These are phyloP conservation scores for Drosophila lutescens DNA, from an alignment of 2,888 invertebrate genomes.

Conservation along the genomic window DNA sequence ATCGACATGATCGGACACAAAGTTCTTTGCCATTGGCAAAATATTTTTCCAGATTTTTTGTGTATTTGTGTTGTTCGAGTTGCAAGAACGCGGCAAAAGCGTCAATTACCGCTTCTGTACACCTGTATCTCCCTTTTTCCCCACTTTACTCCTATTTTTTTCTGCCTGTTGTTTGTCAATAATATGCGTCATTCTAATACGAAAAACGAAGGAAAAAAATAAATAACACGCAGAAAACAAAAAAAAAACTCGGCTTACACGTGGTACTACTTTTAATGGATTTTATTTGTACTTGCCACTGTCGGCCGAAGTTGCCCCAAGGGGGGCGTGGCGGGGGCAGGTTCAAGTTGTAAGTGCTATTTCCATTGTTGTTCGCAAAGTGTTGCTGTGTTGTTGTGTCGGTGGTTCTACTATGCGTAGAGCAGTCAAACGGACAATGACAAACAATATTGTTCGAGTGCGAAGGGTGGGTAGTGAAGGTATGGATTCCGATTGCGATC, in stretches of 20 bases:
- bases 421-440: slow-evolving; percentile 47
- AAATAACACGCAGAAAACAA: slow-evolving; percentile 23
- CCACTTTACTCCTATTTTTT: neutral
- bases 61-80: slow-evolving; percentile 18
- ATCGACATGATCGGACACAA: slow-evolving; percentile 41
- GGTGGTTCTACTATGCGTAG: slow-evolving; percentile 31
- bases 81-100: slow-evolving; percentile 32
- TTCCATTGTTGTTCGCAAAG: slow-evolving; percentile 41
- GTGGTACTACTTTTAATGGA: slow-evolving; percentile 72
- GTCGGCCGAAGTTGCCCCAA: slow-evolving; percentile 27
- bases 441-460: slow-evolving; percentile 34
- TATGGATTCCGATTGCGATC: slow-evolving; percentile 7
- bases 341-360: slow-evolving; percentile 46
- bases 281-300: slow-evolving; percentile 75
- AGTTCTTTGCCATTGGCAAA: slow-evolving; percentile 37
- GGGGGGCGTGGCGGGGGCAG: slow-evolving; percentile 9
- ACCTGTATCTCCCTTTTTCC: slow-evolving; percentile 9
- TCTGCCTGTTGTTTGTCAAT: slow-evolving; percentile 49
- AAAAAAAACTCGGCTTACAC: slow-evolving; percentile 64
- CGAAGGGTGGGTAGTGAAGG: neutral
- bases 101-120: slow-evolving; percentile 38
- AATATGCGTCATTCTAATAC: slow-evolving; percentile 69
- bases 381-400: slow-evolving; percentile 19
- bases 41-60: slow-evolving; percentile 19
- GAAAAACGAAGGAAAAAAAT: slow-evolving; percentile 37